phyloP scores from a whole-genome alignment of 2,888 invertebrate species.

The Bombylius major region DNA sequence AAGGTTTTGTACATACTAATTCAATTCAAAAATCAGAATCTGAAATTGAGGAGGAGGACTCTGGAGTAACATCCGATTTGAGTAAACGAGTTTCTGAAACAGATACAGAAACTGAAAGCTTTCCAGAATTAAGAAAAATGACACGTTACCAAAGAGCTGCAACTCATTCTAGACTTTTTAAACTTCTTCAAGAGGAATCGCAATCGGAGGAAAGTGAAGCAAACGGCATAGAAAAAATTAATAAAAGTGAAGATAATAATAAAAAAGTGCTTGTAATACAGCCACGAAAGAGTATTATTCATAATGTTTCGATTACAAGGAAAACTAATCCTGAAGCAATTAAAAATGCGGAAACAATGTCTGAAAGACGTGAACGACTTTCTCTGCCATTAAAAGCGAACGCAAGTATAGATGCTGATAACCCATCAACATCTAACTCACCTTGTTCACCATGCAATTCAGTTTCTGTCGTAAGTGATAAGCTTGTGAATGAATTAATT shows the following conservation, averaged over 20 bases:
- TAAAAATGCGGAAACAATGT: constrained; percentile 33
- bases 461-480: constrained; percentile 39
- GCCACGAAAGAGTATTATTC: constrained; percentile 30
- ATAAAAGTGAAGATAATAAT: constrained; percentile 16
- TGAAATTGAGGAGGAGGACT: constrained; percentile 49
- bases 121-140: constrained; percentile 44
- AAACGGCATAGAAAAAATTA: constrained; percentile 21
- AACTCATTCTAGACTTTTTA: constrained; percentile 58
- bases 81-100: constrained; percentile 54
- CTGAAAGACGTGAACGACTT: constrained; percentile 39
- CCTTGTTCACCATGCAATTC: constrained; percentile 37
- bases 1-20: constrained; percentile 25
- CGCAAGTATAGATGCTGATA: constrained; percentile 39
- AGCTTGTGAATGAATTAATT: constrained; percentile 45
- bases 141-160: constrained; percentile 54
- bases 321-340: constrained; percentile 30
- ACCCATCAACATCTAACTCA: constrained; percentile 41
- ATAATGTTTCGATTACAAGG: constrained; percentile 36
- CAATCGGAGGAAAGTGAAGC: constrained; percentile 1
- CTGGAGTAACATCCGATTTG: constrained; percentile 57
- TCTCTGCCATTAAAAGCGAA: constrained; percentile 39
- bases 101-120: constrained; percentile 50
- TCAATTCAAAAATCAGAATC: constrained; percentile 38
- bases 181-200: constrained; percentile 48
- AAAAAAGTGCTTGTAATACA: constrained; percentile 17